Conservation (phyloP, 1,140 invertebrate species). For the Drepana arcuata region DNA sequence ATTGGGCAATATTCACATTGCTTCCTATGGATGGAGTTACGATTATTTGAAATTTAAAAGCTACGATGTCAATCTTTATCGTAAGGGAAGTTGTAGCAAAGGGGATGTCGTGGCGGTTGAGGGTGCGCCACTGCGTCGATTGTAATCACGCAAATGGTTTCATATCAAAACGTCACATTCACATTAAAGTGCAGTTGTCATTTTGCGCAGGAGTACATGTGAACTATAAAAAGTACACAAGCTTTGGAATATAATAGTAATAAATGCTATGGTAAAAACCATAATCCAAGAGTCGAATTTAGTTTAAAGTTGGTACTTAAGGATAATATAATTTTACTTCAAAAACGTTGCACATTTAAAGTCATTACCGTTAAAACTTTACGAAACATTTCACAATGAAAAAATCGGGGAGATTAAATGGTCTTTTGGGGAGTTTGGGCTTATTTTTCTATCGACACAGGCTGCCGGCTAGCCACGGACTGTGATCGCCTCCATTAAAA, state of each 20-base stretch:
- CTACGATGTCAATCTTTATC: constrained; percentile 68
- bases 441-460: constrained; percentile 67
- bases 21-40: constrained; percentile 30
- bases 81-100: constrained; percentile 60
- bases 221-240: too few species aligned
- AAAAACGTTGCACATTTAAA: too few species aligned
- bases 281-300: too few species aligned
- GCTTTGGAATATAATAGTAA: too few species aligned
- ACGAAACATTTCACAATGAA: constrained; percentile 18
- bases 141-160: constrained; percentile 70
- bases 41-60: constrained; percentile 59
- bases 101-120: constrained; percentile 39
- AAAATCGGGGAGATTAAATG: constrained; percentile 38
- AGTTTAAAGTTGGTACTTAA: too few species aligned
- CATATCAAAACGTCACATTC: constrained; percentile 69
- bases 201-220: constrained; percentile 41
- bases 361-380: constrained; percentile 25
- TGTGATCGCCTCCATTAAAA: constrained; percentile 70
- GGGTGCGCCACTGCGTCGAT: constrained; percentile 63
- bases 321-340: too few species aligned
- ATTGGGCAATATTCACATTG: constrained; percentile 38
- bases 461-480: constrained; percentile 61
- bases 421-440: constrained; percentile 50
- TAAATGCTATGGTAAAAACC: too few species aligned
- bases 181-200: constrained; percentile 57